Percentiles rank a stretch among this genome's conserved stretches.
phyloP scores from a whole-genome alignment of 2,797 vertebrate genomes.

The Sparidentex hasta region DNA sequence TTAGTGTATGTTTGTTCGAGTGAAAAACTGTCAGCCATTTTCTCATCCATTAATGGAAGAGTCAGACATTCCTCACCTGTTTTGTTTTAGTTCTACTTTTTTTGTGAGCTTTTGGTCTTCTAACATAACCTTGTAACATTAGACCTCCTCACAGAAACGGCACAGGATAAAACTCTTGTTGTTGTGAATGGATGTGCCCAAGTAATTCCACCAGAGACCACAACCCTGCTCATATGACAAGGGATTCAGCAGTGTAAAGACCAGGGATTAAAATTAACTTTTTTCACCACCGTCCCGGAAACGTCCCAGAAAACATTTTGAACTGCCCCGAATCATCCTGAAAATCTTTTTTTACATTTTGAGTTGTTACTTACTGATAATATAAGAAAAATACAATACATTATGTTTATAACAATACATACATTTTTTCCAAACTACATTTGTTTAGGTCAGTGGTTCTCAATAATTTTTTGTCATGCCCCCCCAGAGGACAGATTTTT shows the following conservation, averaged over 20 bases:
- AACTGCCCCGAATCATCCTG: too few species aligned
- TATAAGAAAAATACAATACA: too few species aligned
- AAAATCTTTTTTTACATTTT: too few species aligned
- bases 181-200: conserved; percentile 23
- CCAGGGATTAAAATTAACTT: too few species aligned
- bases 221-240: not conserved
- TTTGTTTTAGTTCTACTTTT: conserved; percentile 45
- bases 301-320: too few species aligned
- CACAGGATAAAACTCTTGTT: conserved; percentile 37
- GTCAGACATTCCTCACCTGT: conserved; percentile 46
- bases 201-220: conserved; percentile 23
- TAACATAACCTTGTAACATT: conserved; percentile 48
- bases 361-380: too few species aligned
- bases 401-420: too few species aligned
- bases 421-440: too few species aligned
- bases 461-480: too few species aligned
- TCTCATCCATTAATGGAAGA: conserved; percentile 29
- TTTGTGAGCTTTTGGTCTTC: conserved; percentile 44
- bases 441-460: too few species aligned
- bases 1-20: conserved; percentile 12
- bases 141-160: conserved; percentile 45
- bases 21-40: conserved; percentile 27
- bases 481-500: too few species aligned
- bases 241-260: conserved; percentile 24
- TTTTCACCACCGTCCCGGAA: too few species aligned